Conservation (phyloP, 2,797 vertebrate genomes). For the Falco columbarius region DNA sequence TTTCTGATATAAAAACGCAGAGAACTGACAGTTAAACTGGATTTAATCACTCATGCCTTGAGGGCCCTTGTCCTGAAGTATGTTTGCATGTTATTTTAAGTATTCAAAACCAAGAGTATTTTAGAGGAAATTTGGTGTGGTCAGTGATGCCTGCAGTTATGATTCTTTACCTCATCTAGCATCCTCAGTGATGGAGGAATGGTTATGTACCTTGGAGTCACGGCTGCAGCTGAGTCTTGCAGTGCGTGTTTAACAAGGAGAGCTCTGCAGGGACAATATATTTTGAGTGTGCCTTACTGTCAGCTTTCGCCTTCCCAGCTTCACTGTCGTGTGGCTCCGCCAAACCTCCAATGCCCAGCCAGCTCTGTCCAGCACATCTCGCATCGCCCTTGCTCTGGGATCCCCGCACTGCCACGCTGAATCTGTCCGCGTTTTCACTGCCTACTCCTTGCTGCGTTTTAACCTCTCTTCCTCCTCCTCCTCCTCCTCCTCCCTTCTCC, state of each 20-base stretch:
- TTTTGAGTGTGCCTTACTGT: conserved; percentile 28
- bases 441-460: neutral
- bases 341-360: neutral
- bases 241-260: neutral
- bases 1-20: neutral
- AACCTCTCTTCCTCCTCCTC: neutral
- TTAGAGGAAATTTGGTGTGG: neutral
- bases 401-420: neutral
- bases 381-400: neutral
- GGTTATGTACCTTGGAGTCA: neutral
- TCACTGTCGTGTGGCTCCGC: neutral
- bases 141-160: neutral
- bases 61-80: neutral
- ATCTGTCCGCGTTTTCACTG: neutral
- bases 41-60: neutral
- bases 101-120: neutral
- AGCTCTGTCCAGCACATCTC: neutral
- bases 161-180: neutral
- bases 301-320: conserved; percentile 6
- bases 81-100: neutral
- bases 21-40: neutral
- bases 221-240: conserved; percentile 11
- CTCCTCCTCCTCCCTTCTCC: neutral
- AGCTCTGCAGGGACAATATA: conserved; percentile 69
- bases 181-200: neutral